Percentiles rank a stretch among this genome's conserved stretches.
Conservation (phyloP, 2,797 vertebrate species). For the Jordanella pulchra region DNA sequence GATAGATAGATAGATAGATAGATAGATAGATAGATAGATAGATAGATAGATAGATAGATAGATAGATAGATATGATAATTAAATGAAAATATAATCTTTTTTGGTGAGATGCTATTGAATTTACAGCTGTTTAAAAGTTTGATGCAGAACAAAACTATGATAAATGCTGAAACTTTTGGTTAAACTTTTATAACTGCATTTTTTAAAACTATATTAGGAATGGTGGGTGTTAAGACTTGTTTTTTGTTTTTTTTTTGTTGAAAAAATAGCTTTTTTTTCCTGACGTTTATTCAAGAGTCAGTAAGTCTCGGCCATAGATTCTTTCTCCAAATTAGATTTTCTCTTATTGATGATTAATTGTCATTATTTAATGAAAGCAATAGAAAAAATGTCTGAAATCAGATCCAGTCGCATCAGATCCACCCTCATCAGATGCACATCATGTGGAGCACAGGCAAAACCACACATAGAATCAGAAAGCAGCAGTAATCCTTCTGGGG, state of each 20-base stretch:
- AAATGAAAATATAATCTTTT: not conserved
- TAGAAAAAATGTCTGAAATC: constrained; percentile 34
- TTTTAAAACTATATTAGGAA: not conserved
- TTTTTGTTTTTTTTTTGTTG: constrained; percentile 9
- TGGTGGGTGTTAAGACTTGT: constrained; percentile 8
- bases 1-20: no score
- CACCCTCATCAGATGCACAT: constrained; percentile 66
- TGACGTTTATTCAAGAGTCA: constrained; percentile 4
- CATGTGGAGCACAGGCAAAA: constrained; percentile 66
- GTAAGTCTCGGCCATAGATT: constrained; percentile 22
- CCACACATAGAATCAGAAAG: constrained; percentile 71
- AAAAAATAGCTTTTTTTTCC: constrained; percentile 8
- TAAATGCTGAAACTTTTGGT: not conserved
- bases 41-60: no score
- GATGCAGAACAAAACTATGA: not conserved
- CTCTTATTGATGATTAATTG: constrained; percentile 35
- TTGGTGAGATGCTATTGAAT: no score
- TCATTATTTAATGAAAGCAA: constrained; percentile 35
- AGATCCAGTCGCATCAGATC: constrained; percentile 56
- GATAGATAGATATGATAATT: not conserved
- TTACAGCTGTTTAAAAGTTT: not conserved
- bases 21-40: not conserved
- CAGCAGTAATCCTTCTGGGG: constrained; percentile 63
- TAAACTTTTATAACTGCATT: constrained; percentile 4
- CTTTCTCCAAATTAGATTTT: constrained; percentile 19